Percentiles rank a stretch among this genome's conserved stretches.
Evolutionary conservation across 2,888 invertebrate species (phyloP).

Genomic region (Pterostichus niger): DNA sequence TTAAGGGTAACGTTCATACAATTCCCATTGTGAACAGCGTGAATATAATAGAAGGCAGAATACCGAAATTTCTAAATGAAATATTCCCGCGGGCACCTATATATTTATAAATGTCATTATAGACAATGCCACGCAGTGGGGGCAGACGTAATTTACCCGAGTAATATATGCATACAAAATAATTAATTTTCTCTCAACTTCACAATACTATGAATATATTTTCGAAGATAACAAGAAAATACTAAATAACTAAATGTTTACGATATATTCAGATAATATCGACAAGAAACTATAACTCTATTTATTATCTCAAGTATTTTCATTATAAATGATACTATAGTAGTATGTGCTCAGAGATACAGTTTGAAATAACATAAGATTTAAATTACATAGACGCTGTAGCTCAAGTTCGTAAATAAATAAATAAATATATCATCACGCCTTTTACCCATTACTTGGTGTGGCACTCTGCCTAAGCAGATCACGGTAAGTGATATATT

Average conservation of each 20-base stretch:
- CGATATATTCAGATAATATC: no score
- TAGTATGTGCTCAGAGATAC: no score
- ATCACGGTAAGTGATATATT: no score
- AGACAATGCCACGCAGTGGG: conserved; percentile 46
- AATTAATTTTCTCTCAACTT: conserved; percentile 39
- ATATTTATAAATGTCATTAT: conserved; percentile 65
- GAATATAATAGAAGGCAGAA: conserved; percentile 57
- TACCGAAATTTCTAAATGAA: conserved; percentile 64
- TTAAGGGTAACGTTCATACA: conserved; percentile 64
- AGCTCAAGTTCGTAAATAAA: no score
- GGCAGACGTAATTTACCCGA: conserved; percentile 39
- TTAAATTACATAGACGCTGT: no score
- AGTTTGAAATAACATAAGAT: no score
- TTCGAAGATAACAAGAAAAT: conserved; percentile 18
- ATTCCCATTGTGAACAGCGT: conserved; percentile 57
- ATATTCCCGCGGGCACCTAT: conserved; percentile 62
- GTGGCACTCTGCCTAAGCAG: no score
- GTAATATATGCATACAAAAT: conserved; percentile 58
- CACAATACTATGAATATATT: conserved; percentile 30
- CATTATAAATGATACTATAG: no score
- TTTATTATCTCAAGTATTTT: no score
- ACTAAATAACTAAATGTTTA: neutral
- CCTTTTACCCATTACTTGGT: no score
- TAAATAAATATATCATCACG: no score
- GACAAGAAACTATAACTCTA: no score